phyloP scores from a whole-genome alignment of 2,888 invertebrate species.

The Fissipunctia ypsillon region DNA sequence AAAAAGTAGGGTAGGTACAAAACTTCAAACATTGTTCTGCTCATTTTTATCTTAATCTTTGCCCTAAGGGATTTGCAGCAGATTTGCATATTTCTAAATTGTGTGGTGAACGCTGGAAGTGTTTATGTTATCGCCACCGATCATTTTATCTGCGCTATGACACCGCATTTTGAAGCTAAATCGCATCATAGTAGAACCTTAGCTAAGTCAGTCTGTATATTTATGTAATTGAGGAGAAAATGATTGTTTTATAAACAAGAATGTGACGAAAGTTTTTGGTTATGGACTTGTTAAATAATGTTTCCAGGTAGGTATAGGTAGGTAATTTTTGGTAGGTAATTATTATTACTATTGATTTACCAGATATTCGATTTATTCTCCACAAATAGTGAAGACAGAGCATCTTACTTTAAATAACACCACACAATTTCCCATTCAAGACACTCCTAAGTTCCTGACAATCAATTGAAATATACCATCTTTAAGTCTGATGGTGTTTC shows the following conservation, averaged over 20 bases:
- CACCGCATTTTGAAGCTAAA: slow-evolving; percentile 43
- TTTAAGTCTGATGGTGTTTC: slow-evolving; percentile 57
- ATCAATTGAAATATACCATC: slow-evolving; percentile 59
- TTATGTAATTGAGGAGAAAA: slow-evolving; percentile 28
- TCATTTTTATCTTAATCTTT: slow-evolving; percentile 46
- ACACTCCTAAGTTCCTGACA: slow-evolving; percentile 32
- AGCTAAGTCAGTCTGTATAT: background rate
- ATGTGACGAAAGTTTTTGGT: background rate
- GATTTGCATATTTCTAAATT: slow-evolving; percentile 82
- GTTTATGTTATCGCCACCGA: slow-evolving; percentile 69
- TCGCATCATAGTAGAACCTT: slow-evolving; percentile 26
- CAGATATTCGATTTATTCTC: too few relatives aligned
- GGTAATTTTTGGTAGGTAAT: too few relatives aligned
- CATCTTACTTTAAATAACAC: background rate
- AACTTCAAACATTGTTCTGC: accelerated
- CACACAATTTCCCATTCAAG: slow-evolving; percentile 34
- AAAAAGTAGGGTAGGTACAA: background rate
- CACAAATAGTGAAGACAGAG: background rate
- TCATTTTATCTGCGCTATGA: slow-evolving; percentile 60
- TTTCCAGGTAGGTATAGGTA: too few relatives aligned
- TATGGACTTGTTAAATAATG: background rate
- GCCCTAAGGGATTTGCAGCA: slow-evolving; percentile 71
- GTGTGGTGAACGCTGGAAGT: slow-evolving; percentile 65
- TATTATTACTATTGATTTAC: too few relatives aligned
- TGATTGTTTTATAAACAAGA: background rate